These are phyloP conservation scores for Trichosurus vulpecula DNA, from an alignment of 2,797 vertebrate species.

Conservation along the genomic window DNA sequence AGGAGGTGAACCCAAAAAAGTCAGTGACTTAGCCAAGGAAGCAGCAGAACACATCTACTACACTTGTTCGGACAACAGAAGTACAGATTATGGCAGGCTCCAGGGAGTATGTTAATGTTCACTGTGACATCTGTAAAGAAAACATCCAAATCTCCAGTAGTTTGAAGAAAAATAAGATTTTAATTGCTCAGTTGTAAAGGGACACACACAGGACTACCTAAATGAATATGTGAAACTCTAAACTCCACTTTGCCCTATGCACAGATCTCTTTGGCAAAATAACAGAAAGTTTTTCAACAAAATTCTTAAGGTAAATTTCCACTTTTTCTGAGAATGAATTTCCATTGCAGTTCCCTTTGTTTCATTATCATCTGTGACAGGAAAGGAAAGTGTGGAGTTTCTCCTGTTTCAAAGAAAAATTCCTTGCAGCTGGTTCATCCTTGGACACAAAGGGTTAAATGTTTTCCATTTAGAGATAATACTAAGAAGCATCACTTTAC, in stretches of 20 bases:
- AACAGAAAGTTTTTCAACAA: too few relatives aligned
- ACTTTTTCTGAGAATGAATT: too few relatives aligned
- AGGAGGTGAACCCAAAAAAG: not conserved
- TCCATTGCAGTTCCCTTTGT: too few relatives aligned
- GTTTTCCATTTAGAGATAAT: not conserved
- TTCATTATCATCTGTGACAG: too few relatives aligned
- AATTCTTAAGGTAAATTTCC: too few relatives aligned
- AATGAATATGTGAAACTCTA: not conserved
- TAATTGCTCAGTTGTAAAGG: slow-evolving; percentile 17
- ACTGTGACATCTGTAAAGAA: not conserved
- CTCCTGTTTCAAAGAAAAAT: not conserved
- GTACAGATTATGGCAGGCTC: not conserved
- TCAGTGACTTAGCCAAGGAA: not conserved
- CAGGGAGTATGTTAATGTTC: not conserved
- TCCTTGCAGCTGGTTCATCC: not conserved
- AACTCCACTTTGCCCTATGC: not conserved
- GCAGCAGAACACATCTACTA: not conserved
- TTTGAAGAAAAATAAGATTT: slow-evolving; percentile 38
- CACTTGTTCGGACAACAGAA: not conserved
- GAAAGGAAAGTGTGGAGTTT: not conserved
- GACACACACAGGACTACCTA: not conserved
- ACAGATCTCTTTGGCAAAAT: not conserved
- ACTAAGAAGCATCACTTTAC: not conserved
- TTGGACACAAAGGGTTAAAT: not conserved
- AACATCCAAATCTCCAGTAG: not conserved